Evolutionary conservation across 2,888 invertebrate species (phyloP).

Genomic region (Zygaena filipendulae): DNA sequence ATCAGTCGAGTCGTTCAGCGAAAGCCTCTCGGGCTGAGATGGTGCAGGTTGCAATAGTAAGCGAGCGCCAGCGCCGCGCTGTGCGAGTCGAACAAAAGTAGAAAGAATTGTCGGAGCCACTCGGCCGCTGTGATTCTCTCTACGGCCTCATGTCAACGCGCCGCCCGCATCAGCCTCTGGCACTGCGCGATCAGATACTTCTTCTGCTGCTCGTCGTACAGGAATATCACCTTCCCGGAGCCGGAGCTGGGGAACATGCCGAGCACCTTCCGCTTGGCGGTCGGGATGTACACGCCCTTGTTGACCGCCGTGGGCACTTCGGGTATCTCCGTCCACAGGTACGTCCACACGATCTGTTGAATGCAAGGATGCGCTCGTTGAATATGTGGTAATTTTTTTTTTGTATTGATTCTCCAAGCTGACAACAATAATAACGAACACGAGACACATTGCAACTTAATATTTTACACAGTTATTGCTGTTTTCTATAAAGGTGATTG

Average conservation of each 20-base stretch:
- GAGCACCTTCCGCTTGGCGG: constrained; percentile 69
- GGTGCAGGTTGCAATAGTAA: constrained; percentile 55
- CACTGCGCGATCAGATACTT: constrained; percentile 51
- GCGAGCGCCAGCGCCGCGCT: constrained; percentile 42
- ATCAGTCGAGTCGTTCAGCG: no score
- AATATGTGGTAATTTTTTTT: background rate
- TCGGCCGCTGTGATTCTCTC: constrained; percentile 37
- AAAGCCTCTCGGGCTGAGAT: constrained; percentile 39
- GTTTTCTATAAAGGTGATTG: no score
- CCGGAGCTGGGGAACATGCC: constrained; percentile 72
- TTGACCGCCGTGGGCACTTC: constrained; percentile 73
- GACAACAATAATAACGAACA: no score
- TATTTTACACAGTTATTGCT: no score
- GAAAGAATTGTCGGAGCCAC: constrained; percentile 48
- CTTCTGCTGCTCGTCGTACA: constrained; percentile 56
- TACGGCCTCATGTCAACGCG: constrained; percentile 57
- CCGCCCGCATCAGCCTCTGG: constrained; percentile 38
- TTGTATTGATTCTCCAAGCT: no score
- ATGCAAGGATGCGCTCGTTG: no score
- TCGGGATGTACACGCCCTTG: constrained; percentile 76
- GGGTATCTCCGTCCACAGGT: constrained; percentile 81
- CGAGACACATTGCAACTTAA: no score
- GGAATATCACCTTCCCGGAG: constrained; percentile 68
- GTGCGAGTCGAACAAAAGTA: constrained; percentile 53
- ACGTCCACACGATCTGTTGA: constrained; percentile 77